These are phyloP conservation scores for Porites lobata DNA, from an alignment of 92 coral and sea anemone species.

Conservation along the genomic window DNA sequence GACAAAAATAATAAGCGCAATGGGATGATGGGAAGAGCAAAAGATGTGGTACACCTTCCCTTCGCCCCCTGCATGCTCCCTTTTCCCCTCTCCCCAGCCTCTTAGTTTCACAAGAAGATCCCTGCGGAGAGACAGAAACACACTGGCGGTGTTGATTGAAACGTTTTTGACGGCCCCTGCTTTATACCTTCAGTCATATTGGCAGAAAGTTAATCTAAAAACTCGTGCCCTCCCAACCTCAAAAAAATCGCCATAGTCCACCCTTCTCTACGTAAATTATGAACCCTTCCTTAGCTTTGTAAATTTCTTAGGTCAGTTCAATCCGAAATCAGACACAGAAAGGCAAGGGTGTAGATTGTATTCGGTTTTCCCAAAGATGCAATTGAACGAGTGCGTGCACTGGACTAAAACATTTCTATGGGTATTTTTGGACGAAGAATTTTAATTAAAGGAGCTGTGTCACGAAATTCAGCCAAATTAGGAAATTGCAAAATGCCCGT, in stretches of 20 bases:
- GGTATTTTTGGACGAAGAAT: neutral
- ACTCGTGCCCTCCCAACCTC: constrained; percentile 14
- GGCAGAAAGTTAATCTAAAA: constrained; percentile 5
- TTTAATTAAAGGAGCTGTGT: too few species aligned
- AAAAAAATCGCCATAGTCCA: constrained; percentile 12
- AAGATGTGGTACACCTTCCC: neutral
- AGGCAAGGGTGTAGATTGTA: neutral
- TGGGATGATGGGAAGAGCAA: constrained; percentile 9
- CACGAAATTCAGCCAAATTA: too few species aligned
- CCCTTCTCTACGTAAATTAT: constrained; percentile 10
- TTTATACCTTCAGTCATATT: constrained; percentile 5
- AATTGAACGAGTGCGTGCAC: constrained; percentile 12
- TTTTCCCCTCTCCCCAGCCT: neutral
- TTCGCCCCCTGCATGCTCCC: too few species aligned
- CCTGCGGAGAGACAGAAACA: constrained; percentile 11
- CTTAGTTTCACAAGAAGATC: constrained; percentile 11
- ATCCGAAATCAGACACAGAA: constrained; percentile 4
- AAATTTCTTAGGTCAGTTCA: constrained; percentile 9
- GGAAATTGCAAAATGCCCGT: too few species aligned
- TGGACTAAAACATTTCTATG: neutral
- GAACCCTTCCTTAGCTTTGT: constrained; percentile 15
- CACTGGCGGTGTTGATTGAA: constrained; percentile 11
- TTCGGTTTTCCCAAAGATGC: constrained; percentile 8
- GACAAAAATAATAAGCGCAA: constrained; percentile 1
- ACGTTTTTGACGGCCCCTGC: constrained; percentile 14